Conservation (phyloP, 2,888 invertebrate genomes). For the Sphaerophoria taeniata region DNA sequence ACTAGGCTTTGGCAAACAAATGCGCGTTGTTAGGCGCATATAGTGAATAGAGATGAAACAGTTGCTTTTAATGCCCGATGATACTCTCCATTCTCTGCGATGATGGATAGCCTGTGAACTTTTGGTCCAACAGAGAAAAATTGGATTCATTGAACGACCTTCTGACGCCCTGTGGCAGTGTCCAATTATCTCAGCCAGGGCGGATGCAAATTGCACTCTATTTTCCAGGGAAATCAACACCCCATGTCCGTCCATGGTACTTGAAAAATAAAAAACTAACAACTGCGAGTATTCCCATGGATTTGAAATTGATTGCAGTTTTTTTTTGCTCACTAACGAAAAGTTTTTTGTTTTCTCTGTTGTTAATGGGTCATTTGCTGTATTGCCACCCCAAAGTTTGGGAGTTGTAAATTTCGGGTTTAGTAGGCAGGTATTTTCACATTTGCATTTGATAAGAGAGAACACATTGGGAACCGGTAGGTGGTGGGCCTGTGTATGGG, state of each 20-base stretch:
- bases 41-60: neutral
- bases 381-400: neutral
- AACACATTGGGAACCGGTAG: neutral
- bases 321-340: neutral
- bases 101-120: neutral
- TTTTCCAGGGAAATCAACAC: constrained; percentile 34
- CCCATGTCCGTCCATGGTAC: neutral
- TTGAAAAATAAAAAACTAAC: neutral
- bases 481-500: no score
- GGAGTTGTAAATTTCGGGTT: neutral
- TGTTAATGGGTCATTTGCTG: no score
- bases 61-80: neutral
- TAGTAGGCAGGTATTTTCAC: neutral
- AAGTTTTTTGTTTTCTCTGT: neutral
- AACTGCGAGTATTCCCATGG: neutral
- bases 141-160: constrained; percentile 13
- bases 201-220: constrained; percentile 53
- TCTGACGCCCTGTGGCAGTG: constrained; percentile 44
- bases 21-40: neutral
- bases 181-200: constrained; percentile 51
- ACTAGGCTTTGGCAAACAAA: no score
- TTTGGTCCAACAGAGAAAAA: neutral
- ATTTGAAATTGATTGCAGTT: neutral
- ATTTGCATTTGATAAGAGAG: neutral
- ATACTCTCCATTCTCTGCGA: neutral